Evolutionary conservation across 2,888 invertebrate species (phyloP).

Genomic region (Augiades crinisus): DNA sequence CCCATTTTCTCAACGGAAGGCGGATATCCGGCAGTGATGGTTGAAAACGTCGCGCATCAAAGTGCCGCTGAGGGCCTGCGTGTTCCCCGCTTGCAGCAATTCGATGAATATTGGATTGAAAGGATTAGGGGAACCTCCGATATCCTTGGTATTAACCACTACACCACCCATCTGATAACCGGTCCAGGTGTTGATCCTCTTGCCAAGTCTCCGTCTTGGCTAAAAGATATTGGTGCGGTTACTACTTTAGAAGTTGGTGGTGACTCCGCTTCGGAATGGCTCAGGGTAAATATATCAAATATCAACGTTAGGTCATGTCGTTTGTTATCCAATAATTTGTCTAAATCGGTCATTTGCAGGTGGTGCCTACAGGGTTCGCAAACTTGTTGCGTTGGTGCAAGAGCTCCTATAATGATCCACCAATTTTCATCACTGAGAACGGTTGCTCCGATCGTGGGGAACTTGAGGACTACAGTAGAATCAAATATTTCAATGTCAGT

Average conservation of each 20-base stretch:
- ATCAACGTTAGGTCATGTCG: too few relatives aligned
- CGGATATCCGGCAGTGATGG: constrained; percentile 73
- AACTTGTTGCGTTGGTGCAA: constrained; percentile 82
- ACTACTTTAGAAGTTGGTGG: constrained; percentile 69
- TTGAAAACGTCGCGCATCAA: constrained; percentile 65
- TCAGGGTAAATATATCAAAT: constrained; percentile 76
- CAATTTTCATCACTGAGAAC: constrained; percentile 82
- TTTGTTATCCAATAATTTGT: too few relatives aligned
- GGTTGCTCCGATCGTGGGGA: constrained; percentile 78
- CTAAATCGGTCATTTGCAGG: constrained; percentile 45
- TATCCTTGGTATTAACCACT: constrained; percentile 76
- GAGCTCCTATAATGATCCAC: constrained; percentile 77
- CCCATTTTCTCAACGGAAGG: constrained; percentile 75
- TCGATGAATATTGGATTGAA: constrained; percentile 68
- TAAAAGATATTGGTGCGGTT: constrained; percentile 72
- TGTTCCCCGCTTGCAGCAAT: constrained; percentile 67
- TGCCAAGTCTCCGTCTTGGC: constrained; percentile 73
- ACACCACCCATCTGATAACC: constrained; percentile 70
- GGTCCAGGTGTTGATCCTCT: constrained; percentile 64
- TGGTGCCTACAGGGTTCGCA: constrained; percentile 82
- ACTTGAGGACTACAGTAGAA: constrained; percentile 72
- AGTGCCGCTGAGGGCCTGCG: constrained; percentile 65
- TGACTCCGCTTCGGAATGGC: constrained; percentile 74
- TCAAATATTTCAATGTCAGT: constrained; percentile 74
- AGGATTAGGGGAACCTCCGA: constrained; percentile 75